Evolutionary conservation across 2,797 vertebrate species (phyloP), one percentile per base, ranked within the genome.

Genomic region (Pangasius krempfi): DNA sequence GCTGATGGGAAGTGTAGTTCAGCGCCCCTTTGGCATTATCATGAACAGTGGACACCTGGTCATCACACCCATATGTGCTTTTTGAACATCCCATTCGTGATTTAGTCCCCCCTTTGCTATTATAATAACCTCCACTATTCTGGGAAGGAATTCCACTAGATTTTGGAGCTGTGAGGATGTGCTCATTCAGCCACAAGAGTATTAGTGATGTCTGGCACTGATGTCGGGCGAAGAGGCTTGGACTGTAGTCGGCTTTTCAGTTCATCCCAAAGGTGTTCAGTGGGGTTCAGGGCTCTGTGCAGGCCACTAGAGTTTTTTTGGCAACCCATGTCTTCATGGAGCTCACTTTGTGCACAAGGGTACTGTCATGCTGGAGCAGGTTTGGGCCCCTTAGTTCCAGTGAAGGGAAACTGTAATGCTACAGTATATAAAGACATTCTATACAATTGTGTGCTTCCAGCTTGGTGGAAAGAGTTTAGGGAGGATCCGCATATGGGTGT

Each of bases 201-300:
- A 50, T 52, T 52, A 52, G 50, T 76, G 76, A 54, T 1, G 76
- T 20, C n/a, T 9, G 52, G 52, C 50, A 56, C 25, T 50, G 25
- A 76, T n/a, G 52, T 78, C 27, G 0, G 27, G 20, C 9, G 1
- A 47, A 27, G n/a, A 75, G 40, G n/a, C 12, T 52, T 33, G 76
- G 52, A 33, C 16, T 30, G 52, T 13, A 76, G 44, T 50, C 25
- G 1, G 10, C 50, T 30, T 50, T 79, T 54, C 14, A 10, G 4
- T 52, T 79, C 47, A 79, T 79, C 76, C 76, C 76, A 79, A 30
- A 54, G 50, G n/a, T 52, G 47, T 79, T 54, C n/a, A 18, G 76
- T 2, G 7, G 50, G 50, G 14, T 18, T 78, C 27, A 78, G 13
- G 47, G 27, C 47, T 52, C 27, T 78, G 25, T 78, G 20, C 47